These are phyloP conservation scores for Lithobates sylvaticus DNA, from an alignment of 2,797 vertebrate genomes.

Conservation along the genomic window DNA sequence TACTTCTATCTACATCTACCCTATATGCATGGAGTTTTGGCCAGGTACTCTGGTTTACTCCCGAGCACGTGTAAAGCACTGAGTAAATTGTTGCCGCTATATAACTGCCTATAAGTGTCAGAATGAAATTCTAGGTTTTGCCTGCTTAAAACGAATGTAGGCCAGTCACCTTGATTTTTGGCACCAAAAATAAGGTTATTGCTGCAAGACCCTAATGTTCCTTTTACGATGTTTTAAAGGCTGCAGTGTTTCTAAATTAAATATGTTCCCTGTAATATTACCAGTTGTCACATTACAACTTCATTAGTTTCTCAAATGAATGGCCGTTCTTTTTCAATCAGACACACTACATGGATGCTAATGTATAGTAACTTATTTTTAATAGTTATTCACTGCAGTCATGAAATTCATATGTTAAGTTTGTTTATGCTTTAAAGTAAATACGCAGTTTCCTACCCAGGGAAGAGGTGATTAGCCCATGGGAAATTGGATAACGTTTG, in stretches of 20 bases:
- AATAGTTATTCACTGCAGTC: neutral
- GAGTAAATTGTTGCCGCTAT: too few species aligned
- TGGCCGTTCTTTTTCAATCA: conserved; percentile 18
- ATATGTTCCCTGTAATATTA: conserved; percentile 26
- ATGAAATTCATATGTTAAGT: conserved; percentile 12
- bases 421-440: conserved; percentile 24
- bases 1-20: too few species aligned
- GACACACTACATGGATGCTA: neutral
- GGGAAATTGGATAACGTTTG: conserved; percentile 47
- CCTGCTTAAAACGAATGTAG: neutral
- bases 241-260: conserved; percentile 11
- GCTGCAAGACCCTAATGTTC: too few species aligned
- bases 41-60: too few species aligned
- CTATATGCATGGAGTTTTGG: too few species aligned
- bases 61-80: too few species aligned
- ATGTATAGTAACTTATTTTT: conserved; percentile 14
- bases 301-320: conserved; percentile 21
- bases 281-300: conserved; percentile 28
- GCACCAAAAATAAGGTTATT: too few species aligned
- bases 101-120: too few species aligned
- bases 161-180: neutral
- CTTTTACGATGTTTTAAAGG: neutral
- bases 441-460: conserved; percentile 32
- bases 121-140: too few species aligned
- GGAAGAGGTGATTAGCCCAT: conserved; percentile 47